phyloP scores from a whole-genome alignment of 1,140 invertebrate species.

The Trachymyrmex septentrionalis region DNA sequence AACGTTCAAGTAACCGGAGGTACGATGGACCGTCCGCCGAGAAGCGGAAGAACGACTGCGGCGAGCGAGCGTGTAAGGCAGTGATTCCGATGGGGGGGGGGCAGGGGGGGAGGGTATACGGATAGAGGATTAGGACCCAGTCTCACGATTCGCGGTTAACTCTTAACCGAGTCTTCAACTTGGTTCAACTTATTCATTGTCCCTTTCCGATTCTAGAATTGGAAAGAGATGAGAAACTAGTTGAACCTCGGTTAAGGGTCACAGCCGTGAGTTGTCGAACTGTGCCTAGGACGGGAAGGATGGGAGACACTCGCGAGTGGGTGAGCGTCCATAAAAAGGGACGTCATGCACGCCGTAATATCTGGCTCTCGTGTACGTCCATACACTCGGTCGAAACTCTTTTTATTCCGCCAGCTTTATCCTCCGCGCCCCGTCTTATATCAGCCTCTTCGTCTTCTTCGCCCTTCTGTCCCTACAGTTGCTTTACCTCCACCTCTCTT shows the following conservation, averaged over 20 bases:
- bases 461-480: slow-evolving; percentile 13
- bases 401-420: slow-evolving; percentile 62
- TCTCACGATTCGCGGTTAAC: too few relatives aligned
- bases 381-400: slow-evolving; percentile 62
- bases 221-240: too few relatives aligned
- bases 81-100: slow-evolving; percentile 16
- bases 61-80: slow-evolving; percentile 1
- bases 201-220: too few relatives aligned
- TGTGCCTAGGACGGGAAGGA: neutral
- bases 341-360: slow-evolving; percentile 79
- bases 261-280: too few relatives aligned
- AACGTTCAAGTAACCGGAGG: slow-evolving; percentile 74
- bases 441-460: slow-evolving; percentile 17
- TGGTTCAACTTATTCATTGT: too few relatives aligned
- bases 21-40: slow-evolving; percentile 68
- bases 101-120: too few relatives aligned
- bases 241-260: too few relatives aligned
- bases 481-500: neutral
- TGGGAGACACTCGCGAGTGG: slow-evolving; percentile 61
- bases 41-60: slow-evolving; percentile 28
- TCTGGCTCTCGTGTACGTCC: slow-evolving; percentile 72
- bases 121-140: neutral
- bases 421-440: slow-evolving; percentile 4
- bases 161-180: too few relatives aligned
- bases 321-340: slow-evolving; percentile 80